Base-by-base conservation (phyloP, 2,888 invertebrate species). In the Lithophane socia region DNA sequence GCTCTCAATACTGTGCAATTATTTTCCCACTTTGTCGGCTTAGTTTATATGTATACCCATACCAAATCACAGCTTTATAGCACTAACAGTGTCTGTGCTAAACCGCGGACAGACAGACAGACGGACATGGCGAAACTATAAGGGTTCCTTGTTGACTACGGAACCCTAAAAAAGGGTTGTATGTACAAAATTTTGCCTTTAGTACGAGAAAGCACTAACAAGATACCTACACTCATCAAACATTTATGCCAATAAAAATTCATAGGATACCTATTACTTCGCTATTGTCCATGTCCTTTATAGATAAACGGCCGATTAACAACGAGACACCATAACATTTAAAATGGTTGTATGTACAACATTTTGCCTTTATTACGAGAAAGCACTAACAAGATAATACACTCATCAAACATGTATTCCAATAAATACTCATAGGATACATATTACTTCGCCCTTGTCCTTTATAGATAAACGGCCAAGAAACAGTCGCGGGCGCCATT, bases 381-480 rank as follows among this genome's bases (percentile, higher is more conserved):
- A 66, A 76, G 61, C 13, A 66, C 3, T 21, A 10, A 16, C 13
- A 75, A 61, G 54, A 52, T n/a, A 52, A 52, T n/a, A 52, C 18
- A 56, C 13, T 49, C 49, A 52, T 52, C 56, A 67, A 63, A 54
- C 13, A 69, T n/a, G 70, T 47, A 79, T 67, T 64, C 42, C 24
- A 44, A 71, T 60, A 49, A 64, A 75, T 78, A 60, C 74, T 21
- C 29, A 29, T 29, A 54, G 42, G 56, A 54, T 58, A 74, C 12
- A 72, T 66, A 80, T 77, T 83, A 68, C n/a, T 75, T 79, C 49
- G 82, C 58, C 86, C 84, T 84, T 84, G 86, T 85, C 79, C 86
- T 85, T 78, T 85, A 78, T 64, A 75, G 85, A 82, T 85, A 82
- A 76, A 73, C 69, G 68, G 65, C 65, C 73, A 80, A 83, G 84